phyloP scores from a whole-genome alignment of 2,797 vertebrate genomes.

The Xenentodon cancila region DNA sequence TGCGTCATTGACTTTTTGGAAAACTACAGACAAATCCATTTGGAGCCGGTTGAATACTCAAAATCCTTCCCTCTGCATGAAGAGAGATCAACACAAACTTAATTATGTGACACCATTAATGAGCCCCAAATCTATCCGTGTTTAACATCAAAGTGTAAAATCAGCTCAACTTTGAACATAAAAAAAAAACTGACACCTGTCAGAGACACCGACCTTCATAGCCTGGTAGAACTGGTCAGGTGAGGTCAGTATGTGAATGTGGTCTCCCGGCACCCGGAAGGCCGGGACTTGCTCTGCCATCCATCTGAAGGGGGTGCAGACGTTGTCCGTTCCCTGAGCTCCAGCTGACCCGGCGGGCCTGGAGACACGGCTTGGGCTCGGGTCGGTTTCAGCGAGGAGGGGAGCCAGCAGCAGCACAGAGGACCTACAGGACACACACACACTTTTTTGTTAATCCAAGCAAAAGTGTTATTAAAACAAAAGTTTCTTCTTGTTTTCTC shows the following conservation, averaged over 20 bases:
- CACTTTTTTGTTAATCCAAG: background rate
- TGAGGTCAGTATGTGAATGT: constrained; percentile 88
- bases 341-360: constrained; percentile 77
- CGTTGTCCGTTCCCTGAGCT: constrained; percentile 80
- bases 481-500: no score
- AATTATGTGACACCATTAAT: no score
- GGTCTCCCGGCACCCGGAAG: constrained; percentile 88
- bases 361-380: constrained; percentile 71
- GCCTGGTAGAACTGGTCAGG: constrained; percentile 93
- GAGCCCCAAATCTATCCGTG: no score
- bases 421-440: constrained; percentile 77
- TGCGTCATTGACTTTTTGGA: no score
- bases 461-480: no score
- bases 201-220: constrained; percentile 86
- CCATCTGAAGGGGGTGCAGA: constrained; percentile 86
- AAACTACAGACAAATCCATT: no score
- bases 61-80: no score
- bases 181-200: background rate
- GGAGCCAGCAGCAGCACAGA: constrained; percentile 92
- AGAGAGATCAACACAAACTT: no score
- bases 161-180: background rate
- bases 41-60: no score
- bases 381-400: constrained; percentile 84
- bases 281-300: constrained; percentile 92
- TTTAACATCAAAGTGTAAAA: no score